phyloP scores from a whole-genome alignment of 2,797 vertebrate genomes.

The Toxotes lorentzi region DNA sequence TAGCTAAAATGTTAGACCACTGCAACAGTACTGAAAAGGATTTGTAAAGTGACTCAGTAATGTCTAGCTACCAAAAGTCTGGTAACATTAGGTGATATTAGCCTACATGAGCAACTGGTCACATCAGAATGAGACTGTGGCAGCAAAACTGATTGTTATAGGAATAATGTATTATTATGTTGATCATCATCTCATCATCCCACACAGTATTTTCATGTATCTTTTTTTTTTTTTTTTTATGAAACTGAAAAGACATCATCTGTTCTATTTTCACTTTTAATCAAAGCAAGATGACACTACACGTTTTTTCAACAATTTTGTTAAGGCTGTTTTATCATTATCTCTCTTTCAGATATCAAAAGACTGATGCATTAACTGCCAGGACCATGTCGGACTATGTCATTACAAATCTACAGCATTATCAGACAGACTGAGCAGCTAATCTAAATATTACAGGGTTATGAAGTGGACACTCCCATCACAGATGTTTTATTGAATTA shows the following conservation, averaged over 20 bases:
- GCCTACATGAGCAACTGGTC: neutral
- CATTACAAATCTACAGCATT: slow-evolving; percentile 22
- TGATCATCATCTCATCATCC: no score
- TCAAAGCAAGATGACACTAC: neutral
- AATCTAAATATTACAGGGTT: slow-evolving; percentile 55
- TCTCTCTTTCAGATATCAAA: slow-evolving; percentile 17
- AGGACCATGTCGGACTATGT: slow-evolving; percentile 5
- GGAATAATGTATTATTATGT: neutral
- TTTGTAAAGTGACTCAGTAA: neutral
- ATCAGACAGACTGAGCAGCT: slow-evolving; percentile 44
- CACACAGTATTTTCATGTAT: neutral
- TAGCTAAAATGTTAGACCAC: neutral
- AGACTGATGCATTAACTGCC: slow-evolving; percentile 2
- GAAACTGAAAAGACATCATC: neutral
- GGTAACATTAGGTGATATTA: neutral
- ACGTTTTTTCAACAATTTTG: no score
- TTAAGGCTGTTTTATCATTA: neutral
- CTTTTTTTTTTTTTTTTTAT: no score
- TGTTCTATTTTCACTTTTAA: neutral
- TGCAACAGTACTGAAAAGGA: neutral
- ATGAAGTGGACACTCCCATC: slow-evolving; percentile 59
- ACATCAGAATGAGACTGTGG: neutral
- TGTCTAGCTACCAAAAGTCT: neutral
- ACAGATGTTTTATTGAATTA: slow-evolving; percentile 58
- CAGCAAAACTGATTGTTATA: neutral